These are phyloP conservation scores for Chironomus riparius DNA, from an alignment of 2,888 invertebrate genomes.

Conservation along the genomic window DNA sequence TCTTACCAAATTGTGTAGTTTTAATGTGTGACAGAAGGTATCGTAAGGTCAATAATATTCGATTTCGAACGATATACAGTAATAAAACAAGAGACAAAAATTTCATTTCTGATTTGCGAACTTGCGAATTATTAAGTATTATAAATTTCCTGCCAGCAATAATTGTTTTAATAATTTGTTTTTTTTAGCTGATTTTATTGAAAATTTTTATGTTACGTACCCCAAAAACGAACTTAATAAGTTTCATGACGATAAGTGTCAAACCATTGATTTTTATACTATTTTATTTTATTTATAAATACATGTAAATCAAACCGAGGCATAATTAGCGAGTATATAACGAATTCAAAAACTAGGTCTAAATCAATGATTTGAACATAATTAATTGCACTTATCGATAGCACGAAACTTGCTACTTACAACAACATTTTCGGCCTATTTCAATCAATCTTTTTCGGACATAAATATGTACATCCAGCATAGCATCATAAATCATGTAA, in stretches of 20 bases:
- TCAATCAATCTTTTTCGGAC: slow-evolving; percentile 14
- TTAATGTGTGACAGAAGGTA: not conserved
- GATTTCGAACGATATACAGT: not conserved
- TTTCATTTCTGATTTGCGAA: not conserved
- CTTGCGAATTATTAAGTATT: not conserved
- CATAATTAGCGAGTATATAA: not conserved
- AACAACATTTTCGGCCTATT: slow-evolving; percentile 25
- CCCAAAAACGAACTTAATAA: slow-evolving; percentile 18
- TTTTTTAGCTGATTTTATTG: slow-evolving; percentile 16
- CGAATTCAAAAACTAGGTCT: not conserved
- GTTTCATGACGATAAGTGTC: slow-evolving; percentile 1
- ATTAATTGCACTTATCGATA: not conserved
- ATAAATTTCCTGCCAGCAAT: not conserved
- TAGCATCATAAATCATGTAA: not conserved
- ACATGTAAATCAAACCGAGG: no score
- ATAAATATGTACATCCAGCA: slow-evolving; percentile 14
- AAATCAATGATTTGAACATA: slow-evolving; percentile 3
- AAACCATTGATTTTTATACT: slow-evolving; percentile 2
- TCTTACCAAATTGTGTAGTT: not conserved
- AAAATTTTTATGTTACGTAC: slow-evolving; percentile 20
- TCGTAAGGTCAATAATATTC: not conserved
- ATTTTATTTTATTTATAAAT: no score
- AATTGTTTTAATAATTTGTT: not conserved
- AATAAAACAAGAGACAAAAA: not conserved
- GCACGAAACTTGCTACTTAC: slow-evolving; percentile 20